Evolutionary conservation across 1,140 invertebrate species (phyloP).

Genomic region (Neodiprion lecontei): DNA sequence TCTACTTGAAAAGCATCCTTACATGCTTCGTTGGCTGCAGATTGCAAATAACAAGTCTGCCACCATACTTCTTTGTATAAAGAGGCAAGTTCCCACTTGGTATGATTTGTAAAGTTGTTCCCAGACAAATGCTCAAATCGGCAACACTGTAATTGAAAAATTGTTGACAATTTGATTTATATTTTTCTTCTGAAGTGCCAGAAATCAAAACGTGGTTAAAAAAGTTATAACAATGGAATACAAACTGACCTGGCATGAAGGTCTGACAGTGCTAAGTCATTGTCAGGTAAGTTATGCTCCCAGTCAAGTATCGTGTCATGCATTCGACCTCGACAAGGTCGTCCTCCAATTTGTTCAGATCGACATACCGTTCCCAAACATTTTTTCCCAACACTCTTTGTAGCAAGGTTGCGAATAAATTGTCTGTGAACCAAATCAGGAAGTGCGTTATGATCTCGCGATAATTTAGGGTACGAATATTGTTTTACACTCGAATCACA

Average conservation of each 20-base stretch:
- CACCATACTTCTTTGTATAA: conserved; percentile 84
- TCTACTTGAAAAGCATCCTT: conserved; percentile 44
- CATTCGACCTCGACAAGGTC: conserved; percentile 84
- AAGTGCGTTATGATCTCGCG: not conserved
- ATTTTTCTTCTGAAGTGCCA: conserved; percentile 15
- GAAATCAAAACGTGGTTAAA: conserved; percentile 24
- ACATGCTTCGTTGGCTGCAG: conserved; percentile 97
- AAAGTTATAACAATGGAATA: conserved; percentile 26
- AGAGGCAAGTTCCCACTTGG: conserved; percentile 95
- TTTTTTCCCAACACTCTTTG: conserved; percentile 92
- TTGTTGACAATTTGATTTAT: conserved; percentile 17
- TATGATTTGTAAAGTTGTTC: conserved; percentile 96
- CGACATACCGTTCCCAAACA: conserved; percentile 80
- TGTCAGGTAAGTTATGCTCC: conserved; percentile 93
- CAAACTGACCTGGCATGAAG: conserved; percentile 81
- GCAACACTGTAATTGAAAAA: conserved; percentile 71
- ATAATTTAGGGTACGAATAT: conserved; percentile 7
- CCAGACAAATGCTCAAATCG: conserved; percentile 92
- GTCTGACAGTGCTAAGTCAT: conserved; percentile 86
- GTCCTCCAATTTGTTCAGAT: conserved; percentile 66
- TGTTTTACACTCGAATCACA: conserved; percentile 1
- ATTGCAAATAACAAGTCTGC: conserved; percentile 94
- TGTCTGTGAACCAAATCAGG: conserved; percentile 66
- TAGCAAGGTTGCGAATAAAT: conserved; percentile 81
- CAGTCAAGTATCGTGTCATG: conserved; percentile 97